Conservation (phyloP, 2,797 vertebrate species). For the Zenarchopterus dispar region DNA sequence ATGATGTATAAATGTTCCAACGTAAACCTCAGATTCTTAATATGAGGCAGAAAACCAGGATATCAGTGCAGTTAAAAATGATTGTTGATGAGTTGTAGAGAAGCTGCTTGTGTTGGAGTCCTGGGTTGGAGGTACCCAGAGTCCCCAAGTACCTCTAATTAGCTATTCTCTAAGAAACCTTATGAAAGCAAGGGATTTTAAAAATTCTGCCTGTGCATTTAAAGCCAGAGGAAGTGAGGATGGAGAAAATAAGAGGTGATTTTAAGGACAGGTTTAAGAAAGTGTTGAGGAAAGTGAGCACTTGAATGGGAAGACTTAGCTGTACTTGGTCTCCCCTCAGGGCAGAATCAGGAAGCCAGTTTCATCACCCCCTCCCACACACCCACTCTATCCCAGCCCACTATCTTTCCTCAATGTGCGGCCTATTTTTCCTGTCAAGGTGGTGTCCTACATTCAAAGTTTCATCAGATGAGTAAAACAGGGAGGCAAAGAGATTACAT, state of each 20-base stretch:
- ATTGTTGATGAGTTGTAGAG: no score
- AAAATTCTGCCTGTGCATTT: neutral
- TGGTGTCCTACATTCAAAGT: slow-evolving; percentile 83
- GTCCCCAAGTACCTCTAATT: slow-evolving; percentile 4
- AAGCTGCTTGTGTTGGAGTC: neutral
- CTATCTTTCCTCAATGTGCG: slow-evolving; percentile 65
- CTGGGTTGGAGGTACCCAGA: slow-evolving; percentile 4
- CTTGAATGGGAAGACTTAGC: slow-evolving; percentile 52
- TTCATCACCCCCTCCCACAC: slow-evolving; percentile 31
- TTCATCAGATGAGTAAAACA: slow-evolving; percentile 65
- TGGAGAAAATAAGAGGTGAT: slow-evolving; percentile 23
- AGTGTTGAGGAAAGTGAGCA: slow-evolving; percentile 31
- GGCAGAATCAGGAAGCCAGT: slow-evolving; percentile 63
- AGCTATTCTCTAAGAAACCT: slow-evolving; percentile 2
- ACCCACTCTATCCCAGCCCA: slow-evolving; percentile 42
- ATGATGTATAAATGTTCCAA: neutral
- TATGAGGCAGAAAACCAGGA: no score
- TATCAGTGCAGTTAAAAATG: no score
- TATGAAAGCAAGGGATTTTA: neutral
- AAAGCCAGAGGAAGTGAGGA: slow-evolving; percentile 17
- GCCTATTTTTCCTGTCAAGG: slow-evolving; percentile 82
- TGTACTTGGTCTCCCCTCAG: slow-evolving; percentile 54
- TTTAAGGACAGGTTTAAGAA: slow-evolving; percentile 27
- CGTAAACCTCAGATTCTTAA: no score
- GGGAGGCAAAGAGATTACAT: slow-evolving; percentile 48